Percentiles rank a stretch among this genome's conserved stretches.
phyloP scores from a whole-genome alignment of 2,113 vertebrate species.

The Nycticebus coucang region DNA sequence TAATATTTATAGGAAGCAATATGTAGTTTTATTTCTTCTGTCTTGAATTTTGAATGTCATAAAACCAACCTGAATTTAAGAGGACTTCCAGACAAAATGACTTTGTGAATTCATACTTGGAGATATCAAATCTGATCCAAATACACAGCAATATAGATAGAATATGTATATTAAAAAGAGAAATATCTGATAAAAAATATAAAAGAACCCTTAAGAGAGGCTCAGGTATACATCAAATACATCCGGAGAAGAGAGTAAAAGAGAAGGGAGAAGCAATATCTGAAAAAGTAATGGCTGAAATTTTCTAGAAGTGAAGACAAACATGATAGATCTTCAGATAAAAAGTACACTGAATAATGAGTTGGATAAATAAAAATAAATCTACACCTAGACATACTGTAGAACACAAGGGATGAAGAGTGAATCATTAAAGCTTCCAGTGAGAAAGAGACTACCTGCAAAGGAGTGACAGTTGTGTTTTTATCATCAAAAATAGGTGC shows the following conservation, averaged over 20 bases:
- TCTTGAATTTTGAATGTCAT: background rate
- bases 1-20: background rate
- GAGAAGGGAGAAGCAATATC: background rate
- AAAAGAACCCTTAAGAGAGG: background rate
- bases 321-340: background rate
- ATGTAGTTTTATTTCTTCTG: background rate
- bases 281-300: background rate
- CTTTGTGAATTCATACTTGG: background rate
- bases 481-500: background rate
- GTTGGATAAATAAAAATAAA: background rate
- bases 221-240: background rate
- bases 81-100: background rate
- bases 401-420: constrained; percentile 3
- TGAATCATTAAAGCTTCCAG: background rate
- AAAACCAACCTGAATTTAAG: constrained; percentile 34
- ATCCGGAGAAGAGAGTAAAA: background rate
- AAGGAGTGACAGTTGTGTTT: background rate
- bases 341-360: background rate
- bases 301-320: constrained; percentile 22
- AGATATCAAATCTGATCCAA: background rate
- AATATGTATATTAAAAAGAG: background rate
- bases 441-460: constrained; percentile 3
- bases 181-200: background rate
- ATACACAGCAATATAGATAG: background rate
- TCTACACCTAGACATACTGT: background rate